Evolutionary conservation across 1,140 invertebrate species (phyloP).

Genomic region (Lasioglossum albipes): DNA sequence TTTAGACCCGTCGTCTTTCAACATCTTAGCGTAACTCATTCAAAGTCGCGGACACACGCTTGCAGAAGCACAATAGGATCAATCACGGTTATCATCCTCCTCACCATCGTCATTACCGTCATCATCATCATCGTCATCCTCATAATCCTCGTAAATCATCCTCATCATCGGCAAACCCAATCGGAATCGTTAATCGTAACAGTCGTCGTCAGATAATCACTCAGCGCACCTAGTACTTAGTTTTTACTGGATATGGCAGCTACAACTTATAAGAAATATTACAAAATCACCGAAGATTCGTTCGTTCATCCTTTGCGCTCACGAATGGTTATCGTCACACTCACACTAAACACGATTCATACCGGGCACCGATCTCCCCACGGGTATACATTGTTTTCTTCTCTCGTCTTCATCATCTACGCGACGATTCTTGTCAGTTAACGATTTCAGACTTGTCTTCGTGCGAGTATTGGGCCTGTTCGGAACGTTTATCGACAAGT

Average conservation of each 20-base stretch:
- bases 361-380: conserved; percentile 48
- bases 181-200: conserved; percentile 63
- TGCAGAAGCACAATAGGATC: conserved; percentile 65
- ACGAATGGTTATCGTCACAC: conserved; percentile 45
- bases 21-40: conserved; percentile 73
- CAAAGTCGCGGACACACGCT: conserved; percentile 71
- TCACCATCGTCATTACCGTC: no score
- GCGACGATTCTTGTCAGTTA: conserved; percentile 35
- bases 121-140: no score
- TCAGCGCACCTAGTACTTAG: conserved; percentile 67
- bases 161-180: conserved; percentile 26
- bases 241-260: conserved; percentile 76
- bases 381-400: neutral
- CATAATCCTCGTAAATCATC: conserved; percentile 49
- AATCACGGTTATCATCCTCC: conserved; percentile 53
- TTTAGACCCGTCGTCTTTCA: conserved; percentile 78
- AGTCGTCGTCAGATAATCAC: conserved; percentile 64
- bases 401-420: neutral
- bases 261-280: conserved; percentile 79
- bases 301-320: conserved; percentile 45
- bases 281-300: conserved; percentile 77
- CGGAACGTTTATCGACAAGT: conserved; percentile 20
- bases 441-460: conserved; percentile 37
- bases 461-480: conserved; percentile 35
- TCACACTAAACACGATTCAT: conserved; percentile 55